Percentiles rank a stretch among this genome's conserved stretches.
Evolutionary conservation across 2,797 vertebrate species (phyloP).

Genomic region (Lateolabrax maculatus): DNA sequence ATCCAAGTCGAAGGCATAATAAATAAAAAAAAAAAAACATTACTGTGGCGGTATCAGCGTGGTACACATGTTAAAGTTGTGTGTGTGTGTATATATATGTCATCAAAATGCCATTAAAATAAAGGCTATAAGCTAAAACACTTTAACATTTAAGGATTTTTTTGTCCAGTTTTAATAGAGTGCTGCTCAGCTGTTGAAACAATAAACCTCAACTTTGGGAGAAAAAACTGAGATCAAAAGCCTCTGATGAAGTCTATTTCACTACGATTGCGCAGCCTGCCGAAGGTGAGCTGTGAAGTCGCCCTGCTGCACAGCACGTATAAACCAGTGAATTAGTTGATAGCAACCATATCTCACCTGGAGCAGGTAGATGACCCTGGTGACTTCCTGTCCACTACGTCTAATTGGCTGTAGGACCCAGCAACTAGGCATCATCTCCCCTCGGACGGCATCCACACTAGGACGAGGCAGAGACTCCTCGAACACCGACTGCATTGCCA

Average conservation of each 20-base stretch:
- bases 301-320: background rate
- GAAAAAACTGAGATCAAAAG: background rate
- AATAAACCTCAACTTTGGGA: constrained; percentile 3
- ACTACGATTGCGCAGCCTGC: constrained; percentile 12
- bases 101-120: background rate
- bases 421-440: constrained; percentile 95
- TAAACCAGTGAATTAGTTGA: background rate
- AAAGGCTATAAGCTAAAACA: too few species aligned
- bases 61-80: too few species aligned
- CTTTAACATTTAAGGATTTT: too few species aligned
- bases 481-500: constrained; percentile 95
- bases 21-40: background rate
- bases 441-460: constrained; percentile 89
- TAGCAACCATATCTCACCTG: constrained; percentile 86
- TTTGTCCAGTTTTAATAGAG: too few species aligned
- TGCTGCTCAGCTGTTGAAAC: background rate
- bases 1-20: background rate
- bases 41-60: background rate
- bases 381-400: constrained; percentile 86
- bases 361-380: constrained; percentile 91
- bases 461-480: constrained; percentile 94
- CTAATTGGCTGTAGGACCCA: constrained; percentile 92
- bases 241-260: constrained; percentile 31
- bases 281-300: too few species aligned
- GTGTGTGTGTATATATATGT: too few species aligned